Evolutionary conservation across 2,888 invertebrate species (phyloP).

Genomic region (Apoda limacodes): DNA sequence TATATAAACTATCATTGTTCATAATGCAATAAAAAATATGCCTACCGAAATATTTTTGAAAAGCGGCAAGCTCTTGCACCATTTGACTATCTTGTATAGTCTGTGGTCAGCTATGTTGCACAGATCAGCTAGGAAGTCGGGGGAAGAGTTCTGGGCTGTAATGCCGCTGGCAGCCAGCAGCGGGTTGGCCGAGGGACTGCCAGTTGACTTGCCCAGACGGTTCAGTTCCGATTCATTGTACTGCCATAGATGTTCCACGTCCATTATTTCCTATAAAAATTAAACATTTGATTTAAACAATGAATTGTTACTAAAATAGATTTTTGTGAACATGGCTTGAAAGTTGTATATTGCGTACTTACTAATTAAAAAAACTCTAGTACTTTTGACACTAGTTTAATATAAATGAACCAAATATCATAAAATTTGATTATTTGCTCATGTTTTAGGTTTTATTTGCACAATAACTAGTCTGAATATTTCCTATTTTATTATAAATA

Average conservation of each 20-base stretch:
- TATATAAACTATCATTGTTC: too few relatives aligned
- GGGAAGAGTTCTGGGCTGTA: slow-evolving; percentile 75
- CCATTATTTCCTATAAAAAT: slow-evolving; percentile 89
- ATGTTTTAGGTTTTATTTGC: too few relatives aligned
- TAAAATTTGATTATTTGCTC: too few relatives aligned
- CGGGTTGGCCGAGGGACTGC: slow-evolving; percentile 53
- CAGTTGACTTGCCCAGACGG: slow-evolving; percentile 66
- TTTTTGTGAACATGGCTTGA: too few relatives aligned
- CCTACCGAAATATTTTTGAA: slow-evolving; percentile 95
- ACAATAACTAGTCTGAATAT: too few relatives aligned
- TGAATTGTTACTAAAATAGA: background rate
- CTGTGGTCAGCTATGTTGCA: slow-evolving; percentile 96
- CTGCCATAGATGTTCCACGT: slow-evolving; percentile 96
- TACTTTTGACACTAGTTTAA: too few relatives aligned
- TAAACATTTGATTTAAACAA: slow-evolving; percentile 2
- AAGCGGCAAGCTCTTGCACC: slow-evolving; percentile 97
- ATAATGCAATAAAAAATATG: slow-evolving; percentile 14
- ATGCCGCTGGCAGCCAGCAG: slow-evolving; percentile 59
- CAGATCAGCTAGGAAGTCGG: slow-evolving; percentile 88
- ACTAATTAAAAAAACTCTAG: too few relatives aligned
- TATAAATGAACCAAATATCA: too few relatives aligned
- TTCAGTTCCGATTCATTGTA: slow-evolving; percentile 87
- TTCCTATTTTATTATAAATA: too few relatives aligned
- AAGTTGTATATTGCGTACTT: too few relatives aligned
- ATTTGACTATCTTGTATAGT: slow-evolving; percentile 96